Evolutionary conservation across 2,888 invertebrate genomes (phyloP).

Genomic region (Drosophila formosana): DNA sequence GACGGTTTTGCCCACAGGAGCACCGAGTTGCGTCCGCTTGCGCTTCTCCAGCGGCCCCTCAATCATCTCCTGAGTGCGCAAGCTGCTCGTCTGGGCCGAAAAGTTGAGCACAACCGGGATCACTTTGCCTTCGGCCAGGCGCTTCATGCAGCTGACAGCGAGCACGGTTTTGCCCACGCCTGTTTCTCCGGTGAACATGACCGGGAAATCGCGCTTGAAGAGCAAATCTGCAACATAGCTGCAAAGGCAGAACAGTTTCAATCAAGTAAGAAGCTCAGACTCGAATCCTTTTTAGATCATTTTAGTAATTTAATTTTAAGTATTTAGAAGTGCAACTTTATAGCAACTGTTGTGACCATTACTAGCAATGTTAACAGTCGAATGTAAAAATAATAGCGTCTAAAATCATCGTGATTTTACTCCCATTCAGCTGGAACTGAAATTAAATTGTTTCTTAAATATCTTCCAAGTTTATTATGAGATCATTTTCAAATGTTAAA

Average conservation of each 20-base stretch:
- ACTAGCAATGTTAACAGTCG: background rate
- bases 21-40: conserved; percentile 91
- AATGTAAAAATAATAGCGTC: background rate
- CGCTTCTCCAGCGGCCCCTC: conserved; percentile 94
- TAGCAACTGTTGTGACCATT: too few species aligned
- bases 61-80: conserved; percentile 92
- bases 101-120: conserved; percentile 94
- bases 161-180: conserved; percentile 96
- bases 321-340: too few species aligned
- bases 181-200: conserved; percentile 95
- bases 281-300: too few species aligned
- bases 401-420: background rate
- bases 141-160: conserved; percentile 90
- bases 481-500: too few species aligned
- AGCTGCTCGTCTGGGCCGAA: conserved; percentile 95
- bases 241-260: background rate
- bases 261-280: too few species aligned
- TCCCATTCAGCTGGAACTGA: too few species aligned
- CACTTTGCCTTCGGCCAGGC: conserved; percentile 87
- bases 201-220: conserved; percentile 90
- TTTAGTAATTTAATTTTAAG: too few species aligned
- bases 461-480: too few species aligned
- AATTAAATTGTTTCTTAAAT: too few species aligned
- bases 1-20: conserved; percentile 92
- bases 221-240: conserved; percentile 87